phyloP scores from a whole-genome alignment of 2,888 invertebrate genomes.

The Xylota segnis region DNA sequence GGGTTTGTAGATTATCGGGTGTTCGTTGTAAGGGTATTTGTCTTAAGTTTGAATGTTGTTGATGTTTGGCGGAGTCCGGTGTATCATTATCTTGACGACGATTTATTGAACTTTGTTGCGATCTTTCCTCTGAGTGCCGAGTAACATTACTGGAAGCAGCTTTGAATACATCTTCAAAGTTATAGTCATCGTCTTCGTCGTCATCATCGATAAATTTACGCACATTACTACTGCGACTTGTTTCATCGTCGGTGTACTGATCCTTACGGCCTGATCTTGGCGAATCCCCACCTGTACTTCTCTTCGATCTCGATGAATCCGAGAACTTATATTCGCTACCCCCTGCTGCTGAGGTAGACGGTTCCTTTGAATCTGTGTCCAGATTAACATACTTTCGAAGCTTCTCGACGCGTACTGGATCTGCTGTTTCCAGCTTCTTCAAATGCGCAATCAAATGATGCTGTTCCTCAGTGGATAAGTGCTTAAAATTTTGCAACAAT shows the following conservation, averaged over 20 bases:
- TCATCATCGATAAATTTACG: conserved; percentile 86
- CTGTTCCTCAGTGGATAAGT: conserved; percentile 92
- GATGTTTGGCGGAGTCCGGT: conserved; percentile 42
- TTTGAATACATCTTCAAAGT: conserved; percentile 93
- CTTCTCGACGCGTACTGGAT: conserved; percentile 91
- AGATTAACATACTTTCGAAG: conserved; percentile 91
- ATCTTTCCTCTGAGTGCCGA: conserved; percentile 84
- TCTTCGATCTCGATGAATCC: conserved; percentile 59
- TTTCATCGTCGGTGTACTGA: conserved; percentile 78
- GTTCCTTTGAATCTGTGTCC: conserved; percentile 69
- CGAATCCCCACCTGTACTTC: conserved; percentile 55
- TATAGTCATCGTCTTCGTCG: conserved; percentile 92
- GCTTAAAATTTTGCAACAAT: conserved; percentile 92
- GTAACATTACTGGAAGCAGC: conserved; percentile 91
- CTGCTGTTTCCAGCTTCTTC: conserved; percentile 91
- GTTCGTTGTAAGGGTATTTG: conserved; percentile 29
- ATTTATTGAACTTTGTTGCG: conserved; percentile 22
- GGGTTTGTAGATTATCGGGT: conserved; percentile 23
- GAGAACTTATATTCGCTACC: conserved; percentile 61
- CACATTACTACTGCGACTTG: conserved; percentile 74
- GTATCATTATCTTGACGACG: conserved; percentile 18
- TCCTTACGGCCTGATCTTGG: conserved; percentile 76
- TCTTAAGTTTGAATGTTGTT: conserved; percentile 38
- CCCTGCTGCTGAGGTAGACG: conserved; percentile 33
- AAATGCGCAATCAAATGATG: conserved; percentile 92